Evolutionary conservation across 37 sponge, comb jelly and placozoan genomes (phyloP), one percentile per base, ranked within the genome.

Genomic region (Petrosia ficiformis): DNA sequence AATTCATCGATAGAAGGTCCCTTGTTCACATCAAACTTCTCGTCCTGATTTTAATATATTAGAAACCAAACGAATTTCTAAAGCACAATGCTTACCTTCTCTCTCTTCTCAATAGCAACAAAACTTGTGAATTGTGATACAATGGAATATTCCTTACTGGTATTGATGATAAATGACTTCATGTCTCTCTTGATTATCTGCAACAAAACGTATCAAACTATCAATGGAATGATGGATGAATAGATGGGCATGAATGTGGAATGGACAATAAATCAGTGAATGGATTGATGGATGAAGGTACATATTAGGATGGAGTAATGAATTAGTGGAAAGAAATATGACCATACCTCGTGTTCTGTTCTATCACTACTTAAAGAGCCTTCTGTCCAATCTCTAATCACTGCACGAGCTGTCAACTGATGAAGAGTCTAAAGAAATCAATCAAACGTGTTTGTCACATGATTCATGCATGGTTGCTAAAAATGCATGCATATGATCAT

Each of bases 71-170:
- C 41, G 43, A 40, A 29, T 31, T 38, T 30, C 71, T 39, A 70
- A 26, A 61, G 5, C 26, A 28, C 25, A 74, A 25, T 44, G 58
- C 2, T 64, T 40, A 93, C 93, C 87, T 90, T 84, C 28, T 84
- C 92, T 74, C 99, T 82, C 77, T 89, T 84, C 43, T 98, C 99
- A 56, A 98, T 93, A 34, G 99, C 99, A 1, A 98, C 93, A 83
- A 98, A 98, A 79, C 99, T 98, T 57, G 98, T 97, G 80, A 92
- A 97, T 83, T 90, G 95, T 32, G 95, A 91, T 43, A 95, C 96
- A 67, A 95, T 95, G 77, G 90, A 92, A 71, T 95, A 85, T 64
- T 95, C 94, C 65, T 89, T 92, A 44, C 89, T 88, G 67, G 86
- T 83, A 67, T 95, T 86, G 74, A 95, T 95, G 69, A 95, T 85